phyloP scores from a whole-genome alignment of 2,888 invertebrate species.

The Teleiodes luculella region DNA sequence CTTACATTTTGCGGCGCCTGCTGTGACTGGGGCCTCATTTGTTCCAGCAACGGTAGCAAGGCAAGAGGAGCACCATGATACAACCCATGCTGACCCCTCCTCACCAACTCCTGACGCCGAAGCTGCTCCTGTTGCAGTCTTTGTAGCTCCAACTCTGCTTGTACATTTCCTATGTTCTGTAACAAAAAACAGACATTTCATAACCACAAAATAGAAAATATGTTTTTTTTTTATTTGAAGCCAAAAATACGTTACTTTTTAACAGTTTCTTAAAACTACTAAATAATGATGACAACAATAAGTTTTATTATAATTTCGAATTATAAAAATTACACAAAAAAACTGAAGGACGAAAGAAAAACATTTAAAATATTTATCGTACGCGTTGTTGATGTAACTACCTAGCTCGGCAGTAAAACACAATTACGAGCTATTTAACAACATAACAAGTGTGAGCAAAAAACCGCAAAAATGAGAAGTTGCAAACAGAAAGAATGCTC shows the following conservation, averaged over 20 bases:
- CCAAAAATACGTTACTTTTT: no score
- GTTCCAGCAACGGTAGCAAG: conserved; percentile 85
- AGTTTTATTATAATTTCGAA: neutral
- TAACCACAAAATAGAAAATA: neutral
- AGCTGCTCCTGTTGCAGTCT: conserved; percentile 83
- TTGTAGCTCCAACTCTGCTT: conserved; percentile 82
- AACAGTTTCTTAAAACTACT: no score
- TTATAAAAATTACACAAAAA: neutral
- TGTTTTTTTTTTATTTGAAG: no score
- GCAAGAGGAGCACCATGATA: conserved; percentile 82
- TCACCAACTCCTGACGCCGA: conserved; percentile 76
- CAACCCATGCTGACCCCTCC: conserved; percentile 63
- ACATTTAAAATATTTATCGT: conserved; percentile 1
- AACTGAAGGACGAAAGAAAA: neutral
- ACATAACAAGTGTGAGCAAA: conserved; percentile 18
- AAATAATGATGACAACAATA: neutral
- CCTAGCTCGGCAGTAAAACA: conserved; percentile 9
- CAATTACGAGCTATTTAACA: conserved; percentile 19
- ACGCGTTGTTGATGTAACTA: conserved; percentile 6
- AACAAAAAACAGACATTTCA: conserved; percentile 29
- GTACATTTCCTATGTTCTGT: conserved; percentile 68
- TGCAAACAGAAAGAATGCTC: conserved; percentile 24
- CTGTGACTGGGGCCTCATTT: conserved; percentile 70
- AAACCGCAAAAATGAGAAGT: conserved; percentile 20
- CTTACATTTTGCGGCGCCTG: conserved; percentile 65